Base-by-base conservation (phyloP, 2,113 vertebrate genomes). In the Callopanchax toddi region DNA sequence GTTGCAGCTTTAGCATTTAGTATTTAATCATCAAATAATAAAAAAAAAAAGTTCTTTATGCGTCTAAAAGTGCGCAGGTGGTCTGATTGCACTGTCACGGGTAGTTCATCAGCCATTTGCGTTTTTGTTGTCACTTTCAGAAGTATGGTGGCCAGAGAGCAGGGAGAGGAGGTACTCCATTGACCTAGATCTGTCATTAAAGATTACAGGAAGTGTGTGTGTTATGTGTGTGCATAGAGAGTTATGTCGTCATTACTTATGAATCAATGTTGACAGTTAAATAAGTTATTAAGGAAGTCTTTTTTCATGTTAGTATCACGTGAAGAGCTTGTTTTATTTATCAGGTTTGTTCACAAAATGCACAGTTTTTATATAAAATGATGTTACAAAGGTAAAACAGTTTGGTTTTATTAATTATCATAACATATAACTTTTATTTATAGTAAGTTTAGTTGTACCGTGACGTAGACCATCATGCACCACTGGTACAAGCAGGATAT, bases 131-230 rank as follows among this genome's bases (percentile, higher is more conserved):
- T 82, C 62, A 63, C 29, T 36, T 23, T 81, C 48, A 71, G 37
- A 69, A 73, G 76, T 76, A 71, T 87, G 89, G 72, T 52, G 51
- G 54, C 22, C 58, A 53, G 36, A 58, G 53, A 49, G 55, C 23
- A 58, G 32, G 17, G 46, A 65, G 54, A 70, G 66, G 80, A 56
- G 79, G 77, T 78, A 83, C 74, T 91, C 88, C 81, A 89, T 87
- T 93, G 89, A 91, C 90, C 91, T 90, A 90, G 68, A 91, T 91
- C 75, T 91, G 89, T 91, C 90, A 91, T 76, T 87, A 71, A 84
- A 77, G 81, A 91, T 92, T 90, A 90, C 71, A 65, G 44, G 51
- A 37, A 48, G 42, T 61, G 36, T 49, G 45, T 65, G 25, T 56
- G 53, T 62, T 43, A 53, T 25, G 40, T 29, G 49, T 22, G 51